A percentile compares a stretch with the other conserved stretches of the same genome.
Evolutionary conservation across 2,888 invertebrate species (phyloP).

Genomic region (Melanargia galathea): DNA sequence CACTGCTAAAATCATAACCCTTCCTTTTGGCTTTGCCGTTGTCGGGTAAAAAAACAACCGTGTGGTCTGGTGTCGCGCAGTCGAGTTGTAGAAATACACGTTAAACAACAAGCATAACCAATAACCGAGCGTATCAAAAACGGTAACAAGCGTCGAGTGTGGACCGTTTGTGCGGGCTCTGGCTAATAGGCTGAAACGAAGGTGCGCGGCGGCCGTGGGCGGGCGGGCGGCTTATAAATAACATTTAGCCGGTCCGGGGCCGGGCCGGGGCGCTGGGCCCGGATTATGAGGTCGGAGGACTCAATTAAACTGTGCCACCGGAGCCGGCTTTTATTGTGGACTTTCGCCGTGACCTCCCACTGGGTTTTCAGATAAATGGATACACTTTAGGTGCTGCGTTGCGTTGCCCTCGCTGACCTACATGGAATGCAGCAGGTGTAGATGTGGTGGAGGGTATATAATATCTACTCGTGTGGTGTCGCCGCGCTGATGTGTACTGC

Average conservation of each 20-base stretch:
- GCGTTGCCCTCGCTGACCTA: not conserved
- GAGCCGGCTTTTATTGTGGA: slow-evolving; percentile 78
- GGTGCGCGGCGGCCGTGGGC: slow-evolving; percentile 3
- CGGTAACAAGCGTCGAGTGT: slow-evolving; percentile 3
- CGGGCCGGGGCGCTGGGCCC: slow-evolving; percentile 64
- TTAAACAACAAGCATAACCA: not conserved
- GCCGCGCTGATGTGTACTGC: too few relatives aligned
- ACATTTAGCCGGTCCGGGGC: slow-evolving; percentile 76
- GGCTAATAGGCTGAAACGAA: slow-evolving; percentile 5
- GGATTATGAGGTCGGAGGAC: slow-evolving; percentile 81
- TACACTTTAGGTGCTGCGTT: slow-evolving; percentile 60
- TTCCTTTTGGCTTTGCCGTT: too few relatives aligned
- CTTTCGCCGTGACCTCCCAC: slow-evolving; percentile 76
- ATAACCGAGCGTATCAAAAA: slow-evolving; percentile 4
- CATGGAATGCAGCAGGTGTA: too few relatives aligned
- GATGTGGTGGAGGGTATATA: too few relatives aligned
- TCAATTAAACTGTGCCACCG: slow-evolving; percentile 80
- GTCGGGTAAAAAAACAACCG: too few relatives aligned
- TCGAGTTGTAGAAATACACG: not conserved
- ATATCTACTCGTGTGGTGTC: too few relatives aligned
- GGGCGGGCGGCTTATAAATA: slow-evolving; percentile 76
- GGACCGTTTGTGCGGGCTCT: slow-evolving; percentile 9
- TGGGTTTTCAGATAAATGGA: slow-evolving; percentile 76
- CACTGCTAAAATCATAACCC: too few relatives aligned
- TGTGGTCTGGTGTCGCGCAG: too few relatives aligned